Evolutionary conservation across 2,797 vertebrate genomes (phyloP), one percentile per base, ranked within the genome.

Genomic region (Chloroceryle inda): DNA sequence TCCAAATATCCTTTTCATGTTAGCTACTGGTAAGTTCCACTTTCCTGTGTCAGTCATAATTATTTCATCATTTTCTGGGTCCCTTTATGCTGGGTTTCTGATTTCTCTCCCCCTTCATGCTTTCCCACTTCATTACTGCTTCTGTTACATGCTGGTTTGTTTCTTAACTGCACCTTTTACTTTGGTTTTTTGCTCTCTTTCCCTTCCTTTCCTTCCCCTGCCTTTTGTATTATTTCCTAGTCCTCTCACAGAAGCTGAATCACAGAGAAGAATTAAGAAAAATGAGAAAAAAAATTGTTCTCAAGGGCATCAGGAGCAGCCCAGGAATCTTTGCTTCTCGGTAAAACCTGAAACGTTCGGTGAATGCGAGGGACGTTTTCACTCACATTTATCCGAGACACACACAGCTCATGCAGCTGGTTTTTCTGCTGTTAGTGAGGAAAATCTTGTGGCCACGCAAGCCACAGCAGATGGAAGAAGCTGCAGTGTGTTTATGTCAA

Each of bases 211-310:
- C 20, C 72, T 77, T 72, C 23, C 44, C 27, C 69, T 0, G 1
- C 17, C 42, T 92, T 66, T 53, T 40, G 40, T 86, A 26, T 67
- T 83, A 86, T 92, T 87, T 53, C 55, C 13, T 9, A 71, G 31
- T 35, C 24, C 90, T 68, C 71, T 79, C 85, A 74, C 10, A 91
- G 69, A 91, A 94, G 88, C 33, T 31, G 38, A 91, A 94, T 73
- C 40, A 71, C 62, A 62, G 35, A 67, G 42, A 42, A 81, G 47
- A 91, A 95, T 96, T 69, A 94, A 62, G 45, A 85, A 88, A 92
- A 93, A 91, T 12, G 55, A 83, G 77, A 71, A 81, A 88, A 93
- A 93, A 89, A 89, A 64, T 22, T 49, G 37, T 86, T 87, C 68
- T 81, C 52, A 84, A 68, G 62, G 62, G 42, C 73, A 89, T 72